A percentile compares a stretch with the other conserved stretches of the same genome.
Conservation (phyloP, 1,140 invertebrate species). For the Zophobas atratus region DNA sequence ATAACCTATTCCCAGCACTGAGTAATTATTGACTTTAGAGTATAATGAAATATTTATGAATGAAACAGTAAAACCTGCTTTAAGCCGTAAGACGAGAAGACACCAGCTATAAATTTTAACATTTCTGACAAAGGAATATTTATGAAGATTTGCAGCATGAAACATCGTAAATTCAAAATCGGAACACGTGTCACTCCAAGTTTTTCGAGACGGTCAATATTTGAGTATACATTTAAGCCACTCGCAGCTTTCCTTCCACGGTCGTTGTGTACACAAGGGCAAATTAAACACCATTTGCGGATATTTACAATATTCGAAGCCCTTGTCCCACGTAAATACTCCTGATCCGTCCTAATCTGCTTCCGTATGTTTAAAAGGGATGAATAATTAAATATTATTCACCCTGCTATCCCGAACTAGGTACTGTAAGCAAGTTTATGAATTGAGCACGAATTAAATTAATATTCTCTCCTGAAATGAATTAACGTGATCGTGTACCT, state of each 20-base stretch:
- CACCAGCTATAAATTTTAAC: neutral
- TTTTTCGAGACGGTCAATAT: neutral
- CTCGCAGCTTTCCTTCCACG: neutral
- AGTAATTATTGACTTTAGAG: neutral
- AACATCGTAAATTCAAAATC: too few species aligned
- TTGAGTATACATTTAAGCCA: neutral
- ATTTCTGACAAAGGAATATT: neutral
- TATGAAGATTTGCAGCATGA: too few species aligned
- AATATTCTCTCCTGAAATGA: neutral
- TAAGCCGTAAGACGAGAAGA: neutral
- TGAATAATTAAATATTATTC: constrained; percentile 29
- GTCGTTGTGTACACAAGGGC: neutral
- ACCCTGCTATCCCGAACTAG: neutral
- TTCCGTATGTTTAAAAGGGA: constrained; percentile 10
- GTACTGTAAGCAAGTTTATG: neutral
- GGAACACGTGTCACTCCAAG: too few species aligned
- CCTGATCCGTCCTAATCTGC: constrained; percentile 13
- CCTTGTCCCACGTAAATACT: neutral
- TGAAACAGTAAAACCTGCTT: neutral
- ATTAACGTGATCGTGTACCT: too few species aligned
- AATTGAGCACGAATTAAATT: constrained; percentile 10
- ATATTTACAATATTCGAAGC: constrained; percentile 1
- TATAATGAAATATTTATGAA: constrained; percentile 3
- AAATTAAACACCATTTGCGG: neutral
- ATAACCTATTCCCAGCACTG: neutral